Evolutionary conservation across 2,888 invertebrate genomes (phyloP), one percentile per base, ranked within the genome.

Genomic region (Lithophane socia): DNA sequence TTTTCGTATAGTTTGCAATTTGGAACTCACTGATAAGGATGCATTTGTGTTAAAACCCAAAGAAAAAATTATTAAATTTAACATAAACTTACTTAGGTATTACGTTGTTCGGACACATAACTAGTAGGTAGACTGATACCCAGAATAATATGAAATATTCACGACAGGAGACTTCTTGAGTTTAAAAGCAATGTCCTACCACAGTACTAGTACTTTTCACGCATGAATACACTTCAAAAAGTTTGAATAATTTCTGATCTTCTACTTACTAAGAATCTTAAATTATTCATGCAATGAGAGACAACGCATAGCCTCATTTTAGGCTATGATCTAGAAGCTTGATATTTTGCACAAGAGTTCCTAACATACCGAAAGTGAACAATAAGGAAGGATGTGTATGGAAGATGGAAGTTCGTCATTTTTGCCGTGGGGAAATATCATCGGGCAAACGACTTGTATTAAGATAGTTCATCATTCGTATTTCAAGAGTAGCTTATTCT

Each of bases 121-220:
- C 18, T 54, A 44, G 24, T 37, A 16, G 13, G 29, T 21, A 37
- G 21, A 67, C 10, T 0, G 16, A n/a, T 37, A 37, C 16, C 37
- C 67, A 67, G 66, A 21, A 47, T 21, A 68, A 47, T 21, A 68
- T 61, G 1, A 63, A 37, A 79, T 21, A 10, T 37, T 24, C 24
- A 54, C 9, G 44, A 16, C 13, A 63, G 12, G 3, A 54, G 10
- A 56, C 37, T 42, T 70, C 79, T 47, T 13, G 13, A 77, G 42
- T 13, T 5, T 44, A 63, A 47, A 63, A 54, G 18, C 16, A 3
- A 54, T 54, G 0, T 37, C 1, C 16, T 13, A 42, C 12, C 9
- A 13, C 1, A 10, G 42, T 64, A 79, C 29, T 18, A 37, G 21
- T n/a, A 16, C 8, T 44, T 58, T 63, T 52, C 44, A 75, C 16